These are phyloP conservation scores for Galeopterus variegatus DNA, from an alignment of 2,113 vertebrate genomes.

Conservation along the genomic window DNA sequence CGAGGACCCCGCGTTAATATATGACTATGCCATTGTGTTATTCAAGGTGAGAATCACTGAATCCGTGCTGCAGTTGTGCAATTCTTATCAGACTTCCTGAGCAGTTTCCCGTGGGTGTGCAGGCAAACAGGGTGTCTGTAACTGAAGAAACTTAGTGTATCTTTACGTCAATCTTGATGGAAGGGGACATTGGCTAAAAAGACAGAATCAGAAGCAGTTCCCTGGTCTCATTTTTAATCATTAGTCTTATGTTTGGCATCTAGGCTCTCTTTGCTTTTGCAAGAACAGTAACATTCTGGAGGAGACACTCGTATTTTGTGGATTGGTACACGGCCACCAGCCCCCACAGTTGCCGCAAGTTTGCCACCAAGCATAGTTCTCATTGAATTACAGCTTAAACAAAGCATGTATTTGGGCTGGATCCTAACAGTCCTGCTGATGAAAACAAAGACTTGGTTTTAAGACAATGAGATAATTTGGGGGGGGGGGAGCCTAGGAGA, in stretches of 20 bases:
- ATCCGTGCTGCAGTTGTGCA: background rate
- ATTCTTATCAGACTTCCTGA: background rate
- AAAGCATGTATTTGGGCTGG: background rate
- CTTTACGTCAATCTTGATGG: background rate
- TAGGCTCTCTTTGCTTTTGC: constrained; percentile 8
- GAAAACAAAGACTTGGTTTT: constrained; percentile 10
- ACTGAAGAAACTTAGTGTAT: background rate
- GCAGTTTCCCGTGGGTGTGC: background rate
- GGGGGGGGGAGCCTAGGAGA: background rate
- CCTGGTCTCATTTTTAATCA: constrained; percentile 40
- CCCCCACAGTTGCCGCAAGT: background rate
- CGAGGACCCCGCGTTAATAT: constrained; percentile 92
- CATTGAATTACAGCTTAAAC: background rate
- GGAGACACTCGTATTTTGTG: background rate
- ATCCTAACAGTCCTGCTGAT: background rate
- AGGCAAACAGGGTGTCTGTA: background rate
- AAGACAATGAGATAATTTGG: background rate
- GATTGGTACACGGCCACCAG: background rate
- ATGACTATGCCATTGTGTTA: constrained; percentile 95
- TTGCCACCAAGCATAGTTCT: background rate
- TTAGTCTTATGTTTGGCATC: background rate
- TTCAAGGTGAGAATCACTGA: constrained; percentile 91
- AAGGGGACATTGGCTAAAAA: background rate
- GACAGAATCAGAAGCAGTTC: background rate
- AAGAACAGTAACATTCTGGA: background rate